phyloP scores from a whole-genome alignment of 2,113 vertebrate species.

The Podarcis muralis region DNA sequence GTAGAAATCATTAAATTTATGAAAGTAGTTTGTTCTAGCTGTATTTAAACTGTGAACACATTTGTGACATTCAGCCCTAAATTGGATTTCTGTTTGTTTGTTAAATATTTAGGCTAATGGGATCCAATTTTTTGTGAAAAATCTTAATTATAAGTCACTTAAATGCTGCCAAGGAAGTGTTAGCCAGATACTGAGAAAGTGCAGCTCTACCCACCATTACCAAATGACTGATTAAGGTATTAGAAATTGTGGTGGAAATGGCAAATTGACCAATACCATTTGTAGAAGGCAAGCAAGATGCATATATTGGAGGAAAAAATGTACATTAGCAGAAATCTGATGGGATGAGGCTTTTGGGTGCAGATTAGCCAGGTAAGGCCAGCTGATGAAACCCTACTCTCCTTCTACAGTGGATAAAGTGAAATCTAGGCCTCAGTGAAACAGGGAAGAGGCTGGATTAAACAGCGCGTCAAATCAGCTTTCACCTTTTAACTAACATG shows the following conservation, averaged over 20 bases:
- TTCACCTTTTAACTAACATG: too few relatives aligned
- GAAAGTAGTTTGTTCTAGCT: background rate
- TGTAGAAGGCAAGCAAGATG: background rate
- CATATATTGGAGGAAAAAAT: fast-evolving
- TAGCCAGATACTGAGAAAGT: background rate
- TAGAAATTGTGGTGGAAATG: background rate
- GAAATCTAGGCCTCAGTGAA: too few relatives aligned
- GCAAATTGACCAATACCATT: background rate
- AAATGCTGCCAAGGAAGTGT: background rate
- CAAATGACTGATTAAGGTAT: background rate
- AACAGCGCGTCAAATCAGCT: too few relatives aligned
- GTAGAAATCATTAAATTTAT: background rate
- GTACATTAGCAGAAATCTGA: too few relatives aligned
- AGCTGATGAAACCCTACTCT: too few relatives aligned
- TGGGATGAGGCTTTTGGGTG: too few relatives aligned
- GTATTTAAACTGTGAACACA: background rate
- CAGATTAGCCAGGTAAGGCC: too few relatives aligned
- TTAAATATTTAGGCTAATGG: background rate
- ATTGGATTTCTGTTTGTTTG: background rate
- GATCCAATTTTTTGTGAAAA: background rate
- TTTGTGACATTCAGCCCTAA: background rate
- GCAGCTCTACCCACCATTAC: background rate
- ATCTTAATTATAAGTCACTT: background rate
- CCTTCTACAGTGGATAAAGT: too few relatives aligned
- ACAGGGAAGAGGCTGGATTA: too few relatives aligned